Evolutionary conservation across 2,797 vertebrate species (phyloP), one percentile per base, ranked within the genome.

Genomic region (Pseudochromis fuscus): DNA sequence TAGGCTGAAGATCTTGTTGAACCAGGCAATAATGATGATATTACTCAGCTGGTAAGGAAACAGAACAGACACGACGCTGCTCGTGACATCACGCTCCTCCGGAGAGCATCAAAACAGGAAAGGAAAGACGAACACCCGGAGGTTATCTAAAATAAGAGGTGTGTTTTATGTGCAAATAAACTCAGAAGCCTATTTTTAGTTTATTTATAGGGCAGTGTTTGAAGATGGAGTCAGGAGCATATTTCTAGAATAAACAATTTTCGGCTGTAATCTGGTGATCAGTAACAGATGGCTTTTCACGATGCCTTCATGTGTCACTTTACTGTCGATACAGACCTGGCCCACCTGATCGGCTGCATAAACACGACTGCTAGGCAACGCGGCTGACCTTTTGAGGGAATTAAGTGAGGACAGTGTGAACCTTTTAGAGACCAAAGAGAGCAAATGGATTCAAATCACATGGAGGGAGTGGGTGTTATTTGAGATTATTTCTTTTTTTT

Each of bases 341-440:
- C 63, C 55, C 80, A 80, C 33, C 65, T 65, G 72, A 81, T 69
- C 30, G 72, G 85, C 80, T 77, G 59, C 83, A 86, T 79, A 83
- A 88, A 86, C 81, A 86, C 45, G 81, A 77, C 70, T 89, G 83
- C 90, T 72, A 86, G 84, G 92, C 89, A 88, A 91, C 86, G 57
- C 79, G 28, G 78, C 74, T 89, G 87, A 92, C 87, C 90, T 91
- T 93, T 92, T 77, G 70, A 87, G 77, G 85, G 91, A 91, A 90
- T 90, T 90, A 88, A 89, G 71, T 37, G 83, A 84, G 88, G 85
- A 86, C 87, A 68, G 67, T 19, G 59, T 81, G 83, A 88, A 88
- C 85, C 85, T 92, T 90, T 90, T 82, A 85, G 56, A 77, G 78
- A 65, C 81, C 67, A 65, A 52, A 61, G 13, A 62, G 61, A 69